These are phyloP conservation scores for Chrysomela aeneicollis DNA, from an alignment of 2,888 invertebrate genomes.

Conservation along the genomic window DNA sequence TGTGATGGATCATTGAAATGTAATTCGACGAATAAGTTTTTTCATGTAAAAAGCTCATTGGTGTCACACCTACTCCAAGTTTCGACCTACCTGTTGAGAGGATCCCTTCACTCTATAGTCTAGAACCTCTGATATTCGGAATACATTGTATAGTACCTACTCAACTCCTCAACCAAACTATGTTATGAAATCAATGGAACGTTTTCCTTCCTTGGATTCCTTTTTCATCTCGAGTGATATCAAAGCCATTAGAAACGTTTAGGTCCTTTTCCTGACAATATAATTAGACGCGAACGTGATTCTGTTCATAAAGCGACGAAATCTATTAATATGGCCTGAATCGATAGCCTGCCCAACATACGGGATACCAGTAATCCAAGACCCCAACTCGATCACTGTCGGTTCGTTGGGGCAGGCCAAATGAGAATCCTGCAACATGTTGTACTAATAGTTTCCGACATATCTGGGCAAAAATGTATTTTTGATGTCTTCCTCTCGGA, in stretches of 20 bases:
- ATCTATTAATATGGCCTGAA: conserved; percentile 43
- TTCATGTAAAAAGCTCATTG: no score
- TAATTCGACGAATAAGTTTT: no score
- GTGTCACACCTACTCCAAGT: no score
- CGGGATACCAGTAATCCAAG: conserved; percentile 40
- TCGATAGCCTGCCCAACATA: conserved; percentile 40
- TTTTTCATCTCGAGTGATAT: neutral
- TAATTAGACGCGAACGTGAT: conserved; percentile 16
- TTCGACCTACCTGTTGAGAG: no score
- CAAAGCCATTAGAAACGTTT: neutral
- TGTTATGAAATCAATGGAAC: neutral
- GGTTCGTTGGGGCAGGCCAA: conserved; percentile 42
- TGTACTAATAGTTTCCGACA: conserved; percentile 48
- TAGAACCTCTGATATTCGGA: no score
- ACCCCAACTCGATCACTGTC: conserved; percentile 20
- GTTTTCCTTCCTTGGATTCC: neutral
- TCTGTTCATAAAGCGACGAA: conserved; percentile 16
- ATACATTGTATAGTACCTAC: no score
- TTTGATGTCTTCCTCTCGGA: neutral
- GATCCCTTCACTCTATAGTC: no score
- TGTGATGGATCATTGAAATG: no score
- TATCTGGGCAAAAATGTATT: conserved; percentile 17
- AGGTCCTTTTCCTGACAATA: neutral
- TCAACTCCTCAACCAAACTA: neutral
- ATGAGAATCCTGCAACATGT: conserved; percentile 48